These are phyloP conservation scores for Subacronicta megacephala DNA, from an alignment of 2,888 invertebrate species.

Conservation along the genomic window DNA sequence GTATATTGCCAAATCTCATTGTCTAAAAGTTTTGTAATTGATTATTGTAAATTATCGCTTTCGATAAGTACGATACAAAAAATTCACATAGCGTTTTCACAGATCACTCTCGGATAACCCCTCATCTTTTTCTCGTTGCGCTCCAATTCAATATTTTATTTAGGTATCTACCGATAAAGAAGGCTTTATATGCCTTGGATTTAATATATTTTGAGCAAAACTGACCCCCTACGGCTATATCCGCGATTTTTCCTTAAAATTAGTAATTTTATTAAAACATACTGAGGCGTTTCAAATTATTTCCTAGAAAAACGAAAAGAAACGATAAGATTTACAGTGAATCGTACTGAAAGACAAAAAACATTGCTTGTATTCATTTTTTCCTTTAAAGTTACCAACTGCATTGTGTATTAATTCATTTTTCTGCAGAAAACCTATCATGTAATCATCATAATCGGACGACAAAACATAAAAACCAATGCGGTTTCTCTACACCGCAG, in stretches of 20 bases:
- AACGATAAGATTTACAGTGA: neutral
- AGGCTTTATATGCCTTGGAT: no score
- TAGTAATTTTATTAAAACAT: no score
- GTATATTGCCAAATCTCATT: constrained; percentile 74
- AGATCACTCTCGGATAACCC: constrained; percentile 17
- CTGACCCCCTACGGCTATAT: no score
- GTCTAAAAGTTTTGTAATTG: constrained; percentile 67
- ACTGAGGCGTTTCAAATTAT: neutral
- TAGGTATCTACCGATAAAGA: neutral
- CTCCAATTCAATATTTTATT: neutral
- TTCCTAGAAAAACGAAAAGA: neutral
- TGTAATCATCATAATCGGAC: constrained; percentile 33
- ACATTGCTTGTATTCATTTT: no score
- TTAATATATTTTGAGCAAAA: no score
- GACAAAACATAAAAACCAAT: constrained; percentile 42
- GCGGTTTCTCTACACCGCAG: constrained; percentile 44
- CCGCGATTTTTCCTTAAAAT: no score
- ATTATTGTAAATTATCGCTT: constrained; percentile 62
- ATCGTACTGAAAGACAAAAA: no score
- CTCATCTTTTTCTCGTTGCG: constrained; percentile 1
- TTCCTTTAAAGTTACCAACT: neutral
- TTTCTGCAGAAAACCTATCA: constrained; percentile 19
- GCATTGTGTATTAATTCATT: constrained; percentile 2
- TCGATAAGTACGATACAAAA: constrained; percentile 44
- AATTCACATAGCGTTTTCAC: constrained; percentile 8